A percentile compares a stretch with the other conserved stretches of the same genome.
Conservation (phyloP, 2,888 invertebrate genomes). For the Torymus texanus region DNA sequence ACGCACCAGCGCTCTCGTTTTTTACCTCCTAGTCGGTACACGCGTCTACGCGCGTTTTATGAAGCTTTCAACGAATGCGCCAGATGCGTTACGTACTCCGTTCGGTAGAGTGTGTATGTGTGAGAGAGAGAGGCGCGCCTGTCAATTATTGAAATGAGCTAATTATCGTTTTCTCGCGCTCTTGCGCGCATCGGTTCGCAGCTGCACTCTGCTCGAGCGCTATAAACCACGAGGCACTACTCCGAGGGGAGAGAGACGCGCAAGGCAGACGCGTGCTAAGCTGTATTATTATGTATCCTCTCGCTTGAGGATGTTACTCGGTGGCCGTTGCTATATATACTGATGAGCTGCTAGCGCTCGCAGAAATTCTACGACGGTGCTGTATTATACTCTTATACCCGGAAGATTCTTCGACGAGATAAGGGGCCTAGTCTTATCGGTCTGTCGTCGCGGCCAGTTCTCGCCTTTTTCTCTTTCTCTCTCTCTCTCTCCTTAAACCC, state of each 20-base stretch:
- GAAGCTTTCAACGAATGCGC: slow-evolving; percentile 60
- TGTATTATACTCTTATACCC: slow-evolving; percentile 24
- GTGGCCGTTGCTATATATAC: too few relatives aligned
- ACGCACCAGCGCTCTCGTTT: neutral
- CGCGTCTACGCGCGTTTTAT: slow-evolving; percentile 33
- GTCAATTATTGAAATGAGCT: slow-evolving; percentile 75
- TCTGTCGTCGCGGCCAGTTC: slow-evolving; percentile 41
- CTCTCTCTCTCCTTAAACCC: too few relatives aligned
- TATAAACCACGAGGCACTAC: too few relatives aligned
- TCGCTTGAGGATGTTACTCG: slow-evolving; percentile 17
- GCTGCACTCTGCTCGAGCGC: slow-evolving; percentile 33
- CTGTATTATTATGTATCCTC: slow-evolving; percentile 41
- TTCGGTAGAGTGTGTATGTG: neutral
- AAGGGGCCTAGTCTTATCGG: slow-evolving; percentile 39
- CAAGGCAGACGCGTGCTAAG: slow-evolving; percentile 27
- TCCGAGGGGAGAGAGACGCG: neutral
- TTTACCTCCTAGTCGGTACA: neutral
- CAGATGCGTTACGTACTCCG: slow-evolving; percentile 70
- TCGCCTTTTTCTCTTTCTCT: too few relatives aligned
- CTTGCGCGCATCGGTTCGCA: slow-evolving; percentile 49
- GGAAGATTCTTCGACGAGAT: slow-evolving; percentile 52
- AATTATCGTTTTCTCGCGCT: slow-evolving; percentile 68
- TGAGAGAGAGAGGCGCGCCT: slow-evolving; percentile 60
- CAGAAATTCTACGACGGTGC: slow-evolving; percentile 21
- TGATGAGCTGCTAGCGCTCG: slow-evolving; percentile 23